A percentile compares a stretch with the other conserved stretches of the same genome.
phyloP scores from a whole-genome alignment of 2,797 vertebrate genomes.

The Enteromius radiatus region DNA sequence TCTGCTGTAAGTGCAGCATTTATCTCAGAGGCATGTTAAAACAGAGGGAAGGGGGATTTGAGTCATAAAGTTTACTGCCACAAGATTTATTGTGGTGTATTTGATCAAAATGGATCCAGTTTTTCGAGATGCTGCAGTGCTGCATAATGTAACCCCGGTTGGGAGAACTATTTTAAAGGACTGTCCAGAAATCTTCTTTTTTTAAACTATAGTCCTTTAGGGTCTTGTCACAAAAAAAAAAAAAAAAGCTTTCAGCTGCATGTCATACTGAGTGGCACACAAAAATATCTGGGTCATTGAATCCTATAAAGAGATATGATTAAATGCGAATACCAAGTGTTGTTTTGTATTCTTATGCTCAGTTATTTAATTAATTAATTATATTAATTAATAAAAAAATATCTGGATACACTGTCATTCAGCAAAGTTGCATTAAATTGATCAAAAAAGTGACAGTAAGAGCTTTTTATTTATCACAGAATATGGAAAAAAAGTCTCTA shows the following conservation, averaged over 20 bases:
- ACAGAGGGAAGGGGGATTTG: conserved; percentile 48
- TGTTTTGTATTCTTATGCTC: neutral
- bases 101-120: conserved; percentile 75
- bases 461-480: neutral
- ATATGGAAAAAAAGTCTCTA: too few species aligned
- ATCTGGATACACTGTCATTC: neutral
- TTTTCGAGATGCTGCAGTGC: conserved; percentile 52
- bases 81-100: conserved; percentile 75
- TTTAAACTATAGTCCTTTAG: conserved; percentile 9
- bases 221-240: neutral
- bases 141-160: conserved; percentile 30
- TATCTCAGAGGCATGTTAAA: conserved; percentile 68
- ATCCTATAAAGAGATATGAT: neutral
- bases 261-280: neutral
- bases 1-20: conserved; percentile 62
- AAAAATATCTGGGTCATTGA: neutral
- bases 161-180: conserved; percentile 31
- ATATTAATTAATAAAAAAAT: neutral
- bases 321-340: neutral
- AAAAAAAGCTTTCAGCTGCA: too few species aligned
- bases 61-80: conserved; percentile 75
- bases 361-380: neutral
- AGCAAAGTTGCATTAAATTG: too few species aligned
- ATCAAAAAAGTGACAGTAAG: too few species aligned
- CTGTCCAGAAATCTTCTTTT: conserved; percentile 21